A percentile compares a stretch with the other conserved stretches of the same genome.
These are phyloP conservation scores for Lagocephalus sceleratus DNA, from an alignment of 2,797 vertebrate genomes.

Conservation along the genomic window DNA sequence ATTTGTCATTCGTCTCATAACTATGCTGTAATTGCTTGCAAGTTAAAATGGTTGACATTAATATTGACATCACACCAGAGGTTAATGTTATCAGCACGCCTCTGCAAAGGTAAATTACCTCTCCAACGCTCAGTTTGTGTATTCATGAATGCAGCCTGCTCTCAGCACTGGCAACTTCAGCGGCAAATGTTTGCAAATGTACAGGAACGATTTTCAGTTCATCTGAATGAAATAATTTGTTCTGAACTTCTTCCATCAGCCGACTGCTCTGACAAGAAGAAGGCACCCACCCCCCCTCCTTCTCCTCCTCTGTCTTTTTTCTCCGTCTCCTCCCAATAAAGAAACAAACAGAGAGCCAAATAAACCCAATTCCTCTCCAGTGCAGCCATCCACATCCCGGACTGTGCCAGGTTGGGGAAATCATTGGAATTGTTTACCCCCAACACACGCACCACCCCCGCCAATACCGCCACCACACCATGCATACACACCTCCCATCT, in stretches of 20 bases:
- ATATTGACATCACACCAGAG: conserved; percentile 51
- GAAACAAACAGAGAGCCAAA: conserved; percentile 72
- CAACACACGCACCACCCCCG: conserved; percentile 4
- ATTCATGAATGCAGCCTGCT: conserved; percentile 25
- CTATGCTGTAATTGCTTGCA: conserved; percentile 33
- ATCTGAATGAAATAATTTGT: conserved; percentile 67
- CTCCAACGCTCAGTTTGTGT: conserved; percentile 27
- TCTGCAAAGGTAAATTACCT: conserved; percentile 39
- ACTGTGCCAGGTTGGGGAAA: conserved; percentile 76
- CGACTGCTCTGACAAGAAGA: conserved; percentile 55
- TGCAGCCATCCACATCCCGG: conserved; percentile 75
- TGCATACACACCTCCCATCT: conserved; percentile 51
- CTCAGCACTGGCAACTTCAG: conserved; percentile 28
- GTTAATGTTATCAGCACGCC: conserved; percentile 54
- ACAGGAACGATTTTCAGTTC: conserved; percentile 52
- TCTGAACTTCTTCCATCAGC: conserved; percentile 59
- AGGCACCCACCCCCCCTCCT: conserved; percentile 20
- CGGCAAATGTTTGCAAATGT: conserved; percentile 60
- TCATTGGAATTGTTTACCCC: conserved; percentile 72
- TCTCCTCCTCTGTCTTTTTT: conserved; percentile 16
- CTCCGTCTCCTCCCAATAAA: conserved; percentile 62
- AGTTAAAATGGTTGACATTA: conserved; percentile 56
- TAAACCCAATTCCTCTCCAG: conserved; percentile 73
- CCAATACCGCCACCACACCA: conserved; percentile 13
- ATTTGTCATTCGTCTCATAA: conserved; percentile 33